A percentile compares a stretch with the other conserved stretches of the same genome.
Conservation (phyloP, 2,888 invertebrate genomes). For the Anagyrus pseudococci region DNA sequence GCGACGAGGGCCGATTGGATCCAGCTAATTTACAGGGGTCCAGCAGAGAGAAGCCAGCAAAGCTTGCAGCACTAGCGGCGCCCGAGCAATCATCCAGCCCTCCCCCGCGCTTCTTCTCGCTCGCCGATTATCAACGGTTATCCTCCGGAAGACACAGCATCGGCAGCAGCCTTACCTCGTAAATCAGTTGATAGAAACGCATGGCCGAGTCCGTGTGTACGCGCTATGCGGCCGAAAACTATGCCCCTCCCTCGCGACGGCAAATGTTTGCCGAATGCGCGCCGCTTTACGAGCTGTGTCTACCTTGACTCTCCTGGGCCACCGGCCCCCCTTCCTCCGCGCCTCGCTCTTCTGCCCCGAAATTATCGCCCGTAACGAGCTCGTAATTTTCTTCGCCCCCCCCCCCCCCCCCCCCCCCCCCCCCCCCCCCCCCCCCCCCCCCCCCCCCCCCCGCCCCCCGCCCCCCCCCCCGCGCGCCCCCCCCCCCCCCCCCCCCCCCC, state of each 20-base stretch:
- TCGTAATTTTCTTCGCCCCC: slow-evolving; percentile 28
- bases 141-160: too few species aligned
- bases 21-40: too few species aligned
- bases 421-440: too few species aligned
- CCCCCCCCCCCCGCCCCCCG: too few species aligned
- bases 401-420: not conserved
- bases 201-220: not conserved
- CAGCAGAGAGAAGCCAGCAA: too few species aligned
- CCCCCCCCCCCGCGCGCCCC: too few species aligned
- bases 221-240: not conserved
- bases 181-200: slow-evolving; percentile 25
- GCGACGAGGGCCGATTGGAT: too few species aligned
- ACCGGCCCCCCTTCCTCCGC: not conserved
- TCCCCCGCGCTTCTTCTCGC: not conserved
- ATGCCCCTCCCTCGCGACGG: not conserved
- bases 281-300: slow-evolving; percentile 26
- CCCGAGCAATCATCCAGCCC: not conserved
- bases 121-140: slow-evolving; percentile 25
- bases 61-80: too few species aligned
- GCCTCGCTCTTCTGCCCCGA: not conserved
- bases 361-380: slow-evolving; percentile 31
- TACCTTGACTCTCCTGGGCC: not conserved
- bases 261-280: slow-evolving; percentile 35
- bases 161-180: not conserved
- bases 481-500: too few species aligned